Evolutionary conservation across 1,140 invertebrate genomes (phyloP).

Genomic region (Zophobas morio): DNA sequence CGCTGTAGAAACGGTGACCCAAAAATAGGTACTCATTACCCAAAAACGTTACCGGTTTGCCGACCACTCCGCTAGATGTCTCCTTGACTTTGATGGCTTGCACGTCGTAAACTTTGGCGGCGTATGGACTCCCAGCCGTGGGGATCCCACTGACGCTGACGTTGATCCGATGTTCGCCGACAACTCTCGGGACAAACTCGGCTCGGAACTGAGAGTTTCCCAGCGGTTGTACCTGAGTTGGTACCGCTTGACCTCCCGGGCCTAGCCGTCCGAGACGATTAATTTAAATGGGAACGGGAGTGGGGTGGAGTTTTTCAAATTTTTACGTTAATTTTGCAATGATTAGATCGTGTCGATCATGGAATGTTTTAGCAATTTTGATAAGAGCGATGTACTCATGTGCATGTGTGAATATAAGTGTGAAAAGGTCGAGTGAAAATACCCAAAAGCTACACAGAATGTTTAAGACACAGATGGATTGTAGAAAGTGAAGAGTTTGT

Average conservation of each 20-base stretch:
- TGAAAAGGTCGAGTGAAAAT: conserved; percentile 16
- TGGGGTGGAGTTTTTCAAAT: conserved; percentile 10
- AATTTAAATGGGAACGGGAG: not conserved
- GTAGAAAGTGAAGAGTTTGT: conserved; percentile 26
- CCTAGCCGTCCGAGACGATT: conserved; percentile 69
- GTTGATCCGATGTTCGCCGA: conserved; percentile 92
- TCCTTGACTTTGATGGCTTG: conserved; percentile 95
- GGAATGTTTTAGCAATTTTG: conserved; percentile 34
- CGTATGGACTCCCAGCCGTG: conserved; percentile 90
- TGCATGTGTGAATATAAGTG: conserved; percentile 28
- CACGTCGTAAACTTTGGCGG: conserved; percentile 96
- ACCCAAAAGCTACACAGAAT: conserved; percentile 19
- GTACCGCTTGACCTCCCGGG: conserved; percentile 88
- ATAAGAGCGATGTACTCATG: conserved; percentile 24
- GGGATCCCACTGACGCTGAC: conserved; percentile 84
- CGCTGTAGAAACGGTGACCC: not conserved
- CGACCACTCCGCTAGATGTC: conserved; percentile 90
- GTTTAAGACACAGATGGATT: not conserved
- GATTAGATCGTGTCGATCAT: conserved; percentile 22
- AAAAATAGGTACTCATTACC: conserved; percentile 73
- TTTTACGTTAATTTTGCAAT: conserved; percentile 33
- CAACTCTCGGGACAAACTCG: conserved; percentile 88
- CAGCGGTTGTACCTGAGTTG: conserved; percentile 83
- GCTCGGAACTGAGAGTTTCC: conserved; percentile 85
- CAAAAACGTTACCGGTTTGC: conserved; percentile 94